These are phyloP conservation scores for Rhagoletis pomonella DNA, from an alignment of 1,140 invertebrate genomes.

Conservation along the genomic window DNA sequence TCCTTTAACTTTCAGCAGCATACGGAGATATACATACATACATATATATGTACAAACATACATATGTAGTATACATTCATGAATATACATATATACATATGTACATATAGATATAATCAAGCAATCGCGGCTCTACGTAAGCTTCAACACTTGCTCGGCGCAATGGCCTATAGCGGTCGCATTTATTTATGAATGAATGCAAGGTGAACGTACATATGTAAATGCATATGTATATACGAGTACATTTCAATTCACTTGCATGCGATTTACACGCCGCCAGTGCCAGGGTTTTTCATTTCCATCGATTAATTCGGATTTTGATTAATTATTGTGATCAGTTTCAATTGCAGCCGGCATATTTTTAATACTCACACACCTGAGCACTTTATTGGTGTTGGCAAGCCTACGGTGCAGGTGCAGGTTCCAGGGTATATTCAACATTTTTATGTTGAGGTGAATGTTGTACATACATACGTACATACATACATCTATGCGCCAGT, in stretches of 20 bases:
- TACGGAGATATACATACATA: neutral
- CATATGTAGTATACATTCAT: too few relatives aligned
- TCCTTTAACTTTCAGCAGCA: neutral
- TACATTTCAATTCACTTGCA: too few relatives aligned
- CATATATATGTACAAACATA: neutral
- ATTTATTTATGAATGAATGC: constrained; percentile 52
- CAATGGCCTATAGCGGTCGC: neutral
- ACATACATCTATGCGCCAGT: neutral
- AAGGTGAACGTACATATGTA: neutral
- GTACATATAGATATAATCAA: neutral
- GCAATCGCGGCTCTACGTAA: neutral
- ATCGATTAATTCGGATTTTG: constrained; percentile 38
- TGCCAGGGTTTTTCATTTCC: neutral
- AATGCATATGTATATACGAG: neutral
- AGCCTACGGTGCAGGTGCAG: too few relatives aligned
- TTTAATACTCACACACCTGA: neutral
- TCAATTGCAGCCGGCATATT: constrained; percentile 14
- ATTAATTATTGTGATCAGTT: constrained; percentile 37
- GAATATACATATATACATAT: neutral
- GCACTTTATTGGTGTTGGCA: too few relatives aligned
- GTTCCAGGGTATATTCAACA: too few relatives aligned
- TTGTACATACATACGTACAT: neutral
- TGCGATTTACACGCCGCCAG: too few relatives aligned
- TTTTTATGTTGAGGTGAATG: too few relatives aligned
- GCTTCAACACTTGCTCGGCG: neutral